Conservation (phyloP, 2,888 invertebrate genomes). For the Morinoia aosen region DNA sequence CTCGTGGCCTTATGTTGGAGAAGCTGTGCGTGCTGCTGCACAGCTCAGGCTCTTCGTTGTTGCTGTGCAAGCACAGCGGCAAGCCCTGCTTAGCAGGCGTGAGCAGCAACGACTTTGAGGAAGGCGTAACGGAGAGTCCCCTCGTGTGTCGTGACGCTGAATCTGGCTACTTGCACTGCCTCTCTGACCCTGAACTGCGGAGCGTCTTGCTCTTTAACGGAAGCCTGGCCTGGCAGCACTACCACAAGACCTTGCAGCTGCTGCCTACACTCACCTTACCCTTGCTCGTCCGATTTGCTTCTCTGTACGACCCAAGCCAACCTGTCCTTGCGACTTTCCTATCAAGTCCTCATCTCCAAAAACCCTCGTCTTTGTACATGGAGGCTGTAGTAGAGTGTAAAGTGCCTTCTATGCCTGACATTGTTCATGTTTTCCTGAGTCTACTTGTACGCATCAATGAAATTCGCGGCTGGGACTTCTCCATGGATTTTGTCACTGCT, state of each 20-base stretch:
- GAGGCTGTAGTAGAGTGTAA: background rate
- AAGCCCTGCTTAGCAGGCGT: background rate
- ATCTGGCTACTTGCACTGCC: constrained; percentile 70
- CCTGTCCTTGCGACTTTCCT: constrained; percentile 70
- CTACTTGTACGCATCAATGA: constrained; percentile 62
- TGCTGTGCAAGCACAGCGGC: constrained; percentile 41
- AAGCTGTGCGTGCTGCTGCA: constrained; percentile 76
- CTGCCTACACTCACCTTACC: constrained; percentile 69
- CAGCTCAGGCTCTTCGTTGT: constrained; percentile 69
- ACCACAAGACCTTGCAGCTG: constrained; percentile 70
- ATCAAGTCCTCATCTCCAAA: constrained; percentile 36
- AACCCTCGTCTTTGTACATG: background rate
- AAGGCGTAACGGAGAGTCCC: background rate
- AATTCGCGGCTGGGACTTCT: constrained; percentile 62
- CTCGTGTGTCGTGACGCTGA: constrained; percentile 62
- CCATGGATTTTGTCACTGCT: constrained; percentile 59
- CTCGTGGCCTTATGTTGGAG: constrained; percentile 76
- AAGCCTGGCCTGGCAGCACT: constrained; percentile 69
- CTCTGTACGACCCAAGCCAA: constrained; percentile 78
- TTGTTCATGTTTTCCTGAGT: constrained; percentile 62
- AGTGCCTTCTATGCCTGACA: constrained; percentile 48
- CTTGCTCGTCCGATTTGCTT: constrained; percentile 73
- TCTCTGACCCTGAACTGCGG: constrained; percentile 70
- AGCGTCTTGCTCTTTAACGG: constrained; percentile 71
- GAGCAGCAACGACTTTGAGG: background rate